These are phyloP conservation scores for Gerosis bhagava DNA, from an alignment of 2,888 invertebrate genomes.

Conservation along the genomic window DNA sequence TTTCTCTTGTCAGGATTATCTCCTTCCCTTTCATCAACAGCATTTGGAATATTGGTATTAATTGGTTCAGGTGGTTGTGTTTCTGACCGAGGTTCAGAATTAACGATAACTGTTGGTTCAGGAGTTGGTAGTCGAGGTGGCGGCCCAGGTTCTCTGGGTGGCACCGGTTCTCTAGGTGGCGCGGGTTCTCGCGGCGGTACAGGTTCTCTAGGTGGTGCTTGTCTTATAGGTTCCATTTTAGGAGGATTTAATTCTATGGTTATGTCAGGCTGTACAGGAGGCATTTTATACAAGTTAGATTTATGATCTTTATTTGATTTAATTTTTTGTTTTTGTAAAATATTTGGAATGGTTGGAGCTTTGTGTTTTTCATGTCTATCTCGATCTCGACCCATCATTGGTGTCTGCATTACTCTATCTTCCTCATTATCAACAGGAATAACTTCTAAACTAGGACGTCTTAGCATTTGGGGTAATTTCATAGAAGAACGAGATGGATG, in stretches of 20 bases:
- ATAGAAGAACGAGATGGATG: constrained; percentile 82
- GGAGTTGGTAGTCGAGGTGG: constrained; percentile 42
- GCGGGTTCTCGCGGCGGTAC: constrained; percentile 36
- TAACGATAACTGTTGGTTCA: constrained; percentile 32
- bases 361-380: constrained; percentile 75
- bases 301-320: constrained; percentile 75
- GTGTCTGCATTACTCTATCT: constrained; percentile 60
- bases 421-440: constrained; percentile 78
- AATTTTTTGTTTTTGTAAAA: constrained; percentile 69
- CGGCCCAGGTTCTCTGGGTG: constrained; percentile 36
- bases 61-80: constrained; percentile 24
- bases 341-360: constrained; percentile 74
- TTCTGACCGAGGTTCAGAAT: constrained; percentile 45
- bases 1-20: constrained; percentile 75
- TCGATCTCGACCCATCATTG: constrained; percentile 58
- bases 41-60: constrained; percentile 46
- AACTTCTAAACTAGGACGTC: constrained; percentile 81
- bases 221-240: constrained; percentile 55
- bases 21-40: constrained; percentile 52
- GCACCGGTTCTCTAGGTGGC: constrained; percentile 52
- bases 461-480: constrained; percentile 81
- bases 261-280: constrained; percentile 79
- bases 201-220: constrained; percentile 44
- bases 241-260: constrained; percentile 83
- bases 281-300: constrained; percentile 71